Evolutionary conservation across 2,797 vertebrate species (phyloP).

Genomic region (Mareca strepera): DNA sequence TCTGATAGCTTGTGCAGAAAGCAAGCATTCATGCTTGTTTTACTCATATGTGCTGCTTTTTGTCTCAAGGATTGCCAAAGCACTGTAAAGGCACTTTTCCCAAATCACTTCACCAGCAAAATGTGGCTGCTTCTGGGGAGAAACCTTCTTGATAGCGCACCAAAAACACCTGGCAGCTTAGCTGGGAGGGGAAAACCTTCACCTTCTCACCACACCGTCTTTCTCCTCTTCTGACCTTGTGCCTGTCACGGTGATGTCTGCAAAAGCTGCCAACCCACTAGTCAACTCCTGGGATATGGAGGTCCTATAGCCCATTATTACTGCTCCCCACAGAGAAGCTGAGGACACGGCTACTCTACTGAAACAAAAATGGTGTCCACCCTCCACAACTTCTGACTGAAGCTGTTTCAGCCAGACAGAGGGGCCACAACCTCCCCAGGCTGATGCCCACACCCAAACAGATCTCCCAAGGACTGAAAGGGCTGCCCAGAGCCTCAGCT

Average conservation of each 20-base stretch:
- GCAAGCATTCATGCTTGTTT: background rate
- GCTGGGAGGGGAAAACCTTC: background rate
- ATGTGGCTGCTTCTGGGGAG: background rate
- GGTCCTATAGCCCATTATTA: background rate
- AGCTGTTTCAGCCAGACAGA: too few species aligned
- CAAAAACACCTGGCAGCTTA: background rate
- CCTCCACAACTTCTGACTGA: too few species aligned
- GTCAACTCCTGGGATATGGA: background rate
- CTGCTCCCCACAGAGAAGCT: background rate
- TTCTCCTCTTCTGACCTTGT: background rate
- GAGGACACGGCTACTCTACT: background rate
- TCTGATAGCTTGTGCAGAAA: background rate
- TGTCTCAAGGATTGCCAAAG: background rate
- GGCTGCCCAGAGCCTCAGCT: too few species aligned
- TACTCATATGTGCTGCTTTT: background rate
- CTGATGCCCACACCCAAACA: too few species aligned
- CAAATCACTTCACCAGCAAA: background rate
- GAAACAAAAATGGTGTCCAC: too few species aligned
- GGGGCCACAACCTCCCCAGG: too few species aligned
- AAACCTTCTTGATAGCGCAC: background rate
- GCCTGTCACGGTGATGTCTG: background rate
- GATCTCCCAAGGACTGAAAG: too few species aligned
- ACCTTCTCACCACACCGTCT: background rate
- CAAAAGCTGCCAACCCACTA: fast-evolving
- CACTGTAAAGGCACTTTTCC: background rate